These are phyloP conservation scores for Trachelus troglodyta DNA, from an alignment of 2,888 invertebrate genomes.

Conservation along the genomic window DNA sequence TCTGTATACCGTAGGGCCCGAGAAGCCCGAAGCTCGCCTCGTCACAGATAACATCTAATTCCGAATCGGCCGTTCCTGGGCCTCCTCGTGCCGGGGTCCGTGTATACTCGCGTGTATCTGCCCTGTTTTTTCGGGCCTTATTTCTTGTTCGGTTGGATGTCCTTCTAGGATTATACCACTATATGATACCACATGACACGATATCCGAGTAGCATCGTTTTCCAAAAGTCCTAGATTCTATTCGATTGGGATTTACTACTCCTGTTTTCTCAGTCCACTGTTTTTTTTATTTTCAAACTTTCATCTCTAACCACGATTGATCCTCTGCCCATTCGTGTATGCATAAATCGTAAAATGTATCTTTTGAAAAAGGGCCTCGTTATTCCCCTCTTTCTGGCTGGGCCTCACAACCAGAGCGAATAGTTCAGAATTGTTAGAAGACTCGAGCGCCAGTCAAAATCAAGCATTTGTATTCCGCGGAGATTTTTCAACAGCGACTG, in stretches of 20 bases:
- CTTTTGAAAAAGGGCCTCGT: neutral
- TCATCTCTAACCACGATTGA: conserved; percentile 12
- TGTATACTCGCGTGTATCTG: conserved; percentile 6
- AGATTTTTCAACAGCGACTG: conserved; percentile 61
- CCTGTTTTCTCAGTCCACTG: conserved; percentile 34
- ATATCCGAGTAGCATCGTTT: neutral
- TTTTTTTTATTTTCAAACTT: conserved; percentile 6
- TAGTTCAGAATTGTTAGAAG: neutral
- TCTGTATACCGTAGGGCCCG: conserved; percentile 29
- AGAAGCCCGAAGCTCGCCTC: conserved; percentile 42
- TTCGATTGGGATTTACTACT: conserved; percentile 39
- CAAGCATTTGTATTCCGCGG: conserved; percentile 63
- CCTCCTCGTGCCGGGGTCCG: conserved; percentile 43
- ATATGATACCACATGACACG: neutral
- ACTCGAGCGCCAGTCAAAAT: conserved; percentile 36
- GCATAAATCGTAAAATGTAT: neutral
- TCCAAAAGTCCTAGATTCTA: neutral
- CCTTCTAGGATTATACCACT: neutral
- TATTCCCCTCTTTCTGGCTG: neutral
- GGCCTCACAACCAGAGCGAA: neutral
- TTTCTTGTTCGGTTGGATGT: neutral
- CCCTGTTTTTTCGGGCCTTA: conserved; percentile 32
- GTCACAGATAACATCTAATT: conserved; percentile 65
- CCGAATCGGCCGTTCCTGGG: conserved; percentile 56
- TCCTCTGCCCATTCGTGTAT: neutral